Base-by-base conservation (phyloP, 2,888 invertebrate genomes). In the Ophioninae sp. region DNA sequence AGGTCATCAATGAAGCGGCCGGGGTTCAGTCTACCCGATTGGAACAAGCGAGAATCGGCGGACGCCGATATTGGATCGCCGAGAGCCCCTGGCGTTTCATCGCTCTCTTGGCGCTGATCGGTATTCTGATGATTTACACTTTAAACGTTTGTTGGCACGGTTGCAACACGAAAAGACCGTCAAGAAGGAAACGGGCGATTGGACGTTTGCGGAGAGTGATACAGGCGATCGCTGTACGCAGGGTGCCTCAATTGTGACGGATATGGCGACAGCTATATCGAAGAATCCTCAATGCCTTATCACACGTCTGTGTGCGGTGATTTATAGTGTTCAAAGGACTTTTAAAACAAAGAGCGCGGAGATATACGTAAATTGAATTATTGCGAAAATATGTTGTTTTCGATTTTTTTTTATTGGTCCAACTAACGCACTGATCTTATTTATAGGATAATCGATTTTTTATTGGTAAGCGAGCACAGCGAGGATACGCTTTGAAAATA, bases 161-260 rank as follows among this genome's bases (percentile, higher is more conserved):
- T 67, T 90, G 90, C 69, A 86, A 88, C 44, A 86, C 88, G 6
- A 92, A 89, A 86, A 88, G 92, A 57, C 89, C 90, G 85, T 89
- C 89, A 7, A 88, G 92, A 64, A 91, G 92, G 87, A 92, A 91
- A 90, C 88, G 92, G 78, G 85, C 90, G 8, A 89, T 92, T 23
- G 89, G 91, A 73, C 89, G 89, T 87, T 85, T 93, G 78, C 91
- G 92, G 50, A 89, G 92, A 85, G 90, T 91, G n/a, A 91, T 93
- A 84, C 92, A 92, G 87, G 91, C 91, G 5, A 91, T 93, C 78
- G 90, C 93, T 67, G 85, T 89, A 68, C 91, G 90, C 74, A 90
- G 91, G 90, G 92, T 92, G 89, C 92, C 92, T 88, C 90, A 89
- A 84, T 89, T 92, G 87, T 93, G 88, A 87, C 74, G 81, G 69